Conservation (phyloP, 2,888 invertebrate genomes). For the Melolontha melolontha region DNA sequence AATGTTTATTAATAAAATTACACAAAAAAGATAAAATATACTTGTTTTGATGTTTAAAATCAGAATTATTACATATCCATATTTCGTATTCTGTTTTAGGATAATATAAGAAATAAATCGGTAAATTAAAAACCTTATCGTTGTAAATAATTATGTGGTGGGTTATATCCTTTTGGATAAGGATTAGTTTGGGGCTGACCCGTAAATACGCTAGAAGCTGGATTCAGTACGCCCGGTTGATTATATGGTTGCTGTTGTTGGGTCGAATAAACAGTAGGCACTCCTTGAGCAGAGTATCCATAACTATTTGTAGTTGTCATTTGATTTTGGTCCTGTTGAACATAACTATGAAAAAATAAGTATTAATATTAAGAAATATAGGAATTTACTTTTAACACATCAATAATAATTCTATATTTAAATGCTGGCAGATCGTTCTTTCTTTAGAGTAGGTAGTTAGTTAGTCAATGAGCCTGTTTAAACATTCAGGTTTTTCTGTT, state of each 20-base stretch:
- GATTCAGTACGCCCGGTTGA: conserved; percentile 40
- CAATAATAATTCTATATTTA: too few relatives aligned
- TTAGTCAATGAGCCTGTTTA: too few relatives aligned
- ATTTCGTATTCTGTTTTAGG: not conserved
- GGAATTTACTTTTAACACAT: too few relatives aligned
- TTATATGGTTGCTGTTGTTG: conserved; percentile 54
- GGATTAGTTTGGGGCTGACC: conserved; percentile 58
- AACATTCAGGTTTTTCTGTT: too few relatives aligned
- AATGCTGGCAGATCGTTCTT: too few relatives aligned
- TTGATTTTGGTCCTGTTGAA: conserved; percentile 56
- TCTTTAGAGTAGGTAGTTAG: too few relatives aligned
- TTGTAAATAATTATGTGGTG: conserved; percentile 60
- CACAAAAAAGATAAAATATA: conserved; percentile 27
- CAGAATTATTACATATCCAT: conserved; percentile 19
- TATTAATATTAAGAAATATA: not conserved
- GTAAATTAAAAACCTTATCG: conserved; percentile 48
- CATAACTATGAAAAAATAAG: conserved; percentile 35
- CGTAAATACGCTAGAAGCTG: conserved; percentile 49
- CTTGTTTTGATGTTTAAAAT: conserved; percentile 14
- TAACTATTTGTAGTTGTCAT: conserved; percentile 58
- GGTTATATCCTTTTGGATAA: conserved; percentile 61
- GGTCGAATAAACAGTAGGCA: conserved; percentile 53
- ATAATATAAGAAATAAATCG: conserved; percentile 1
- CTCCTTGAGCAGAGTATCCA: conserved; percentile 56
- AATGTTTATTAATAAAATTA: conserved; percentile 33